A percentile compares a stretch with the other conserved stretches of the same genome.
phyloP scores from a whole-genome alignment of 1,140 invertebrate species.

The Piezodorus guildinii region DNA sequence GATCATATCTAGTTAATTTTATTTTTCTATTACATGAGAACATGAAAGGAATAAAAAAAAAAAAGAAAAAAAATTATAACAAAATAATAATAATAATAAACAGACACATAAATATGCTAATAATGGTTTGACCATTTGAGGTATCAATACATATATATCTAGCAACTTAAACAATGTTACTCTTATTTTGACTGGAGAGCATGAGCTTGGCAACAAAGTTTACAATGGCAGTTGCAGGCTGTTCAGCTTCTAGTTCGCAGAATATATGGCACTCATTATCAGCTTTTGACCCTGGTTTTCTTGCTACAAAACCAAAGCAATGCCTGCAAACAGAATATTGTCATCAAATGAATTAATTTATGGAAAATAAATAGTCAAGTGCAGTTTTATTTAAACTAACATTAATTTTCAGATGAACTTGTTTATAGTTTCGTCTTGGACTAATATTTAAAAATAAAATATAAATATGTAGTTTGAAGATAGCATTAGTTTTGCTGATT shows the following conservation, averaged over 20 bases:
- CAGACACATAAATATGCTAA: neutral
- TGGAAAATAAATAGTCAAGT: no score
- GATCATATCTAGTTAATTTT: neutral
- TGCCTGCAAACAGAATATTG: slow-evolving; percentile 48
- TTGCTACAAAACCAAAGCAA: slow-evolving; percentile 88
- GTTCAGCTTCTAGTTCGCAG: slow-evolving; percentile 86
- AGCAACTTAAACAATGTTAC: slow-evolving; percentile 12
- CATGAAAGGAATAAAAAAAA: neutral
- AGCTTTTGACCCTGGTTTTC: slow-evolving; percentile 60
- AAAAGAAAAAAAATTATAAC: no score
- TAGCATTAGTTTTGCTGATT: no score
- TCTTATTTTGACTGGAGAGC: slow-evolving; percentile 35
- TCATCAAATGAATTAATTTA: no score
- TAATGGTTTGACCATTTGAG: neutral
- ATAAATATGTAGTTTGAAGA: no score
- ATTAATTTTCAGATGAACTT: no score
- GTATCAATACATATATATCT: no score
- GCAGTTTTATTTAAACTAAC: no score
- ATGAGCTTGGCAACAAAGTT: slow-evolving; percentile 91
- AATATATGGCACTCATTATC: slow-evolving; percentile 96
- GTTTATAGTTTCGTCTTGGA: no score
- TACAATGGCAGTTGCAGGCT: slow-evolving; percentile 88
- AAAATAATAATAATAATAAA: no score
- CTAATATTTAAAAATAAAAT: no score
- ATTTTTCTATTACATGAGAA: neutral